Evolutionary conservation across 2,797 vertebrate species (phyloP).

Genomic region (Peromyscus attwateri): DNA sequence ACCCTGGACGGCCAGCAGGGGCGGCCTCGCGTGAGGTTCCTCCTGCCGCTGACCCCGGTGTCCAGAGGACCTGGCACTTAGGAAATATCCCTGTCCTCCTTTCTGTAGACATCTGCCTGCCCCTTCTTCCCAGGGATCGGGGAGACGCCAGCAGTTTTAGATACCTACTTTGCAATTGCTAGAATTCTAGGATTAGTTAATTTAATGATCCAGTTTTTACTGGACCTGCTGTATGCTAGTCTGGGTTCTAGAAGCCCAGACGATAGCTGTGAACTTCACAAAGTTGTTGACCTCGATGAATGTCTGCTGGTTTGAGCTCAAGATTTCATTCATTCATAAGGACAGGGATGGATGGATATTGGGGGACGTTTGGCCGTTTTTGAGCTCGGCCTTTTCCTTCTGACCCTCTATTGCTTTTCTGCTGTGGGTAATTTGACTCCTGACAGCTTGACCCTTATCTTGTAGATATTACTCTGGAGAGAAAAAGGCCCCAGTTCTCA

Average conservation of each 20-base stretch:
- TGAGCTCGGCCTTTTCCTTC: neutral
- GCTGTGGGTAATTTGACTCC: neutral
- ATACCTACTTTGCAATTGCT: neutral
- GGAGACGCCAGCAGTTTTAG: neutral
- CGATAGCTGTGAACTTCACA: neutral
- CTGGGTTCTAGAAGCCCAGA: neutral
- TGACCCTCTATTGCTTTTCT: constrained; percentile 19
- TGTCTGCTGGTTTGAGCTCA: neutral
- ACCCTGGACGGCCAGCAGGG: neutral
- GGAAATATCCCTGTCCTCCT: constrained; percentile 7
- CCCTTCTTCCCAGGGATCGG: neutral
- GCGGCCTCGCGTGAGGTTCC: neutral
- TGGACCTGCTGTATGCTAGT: neutral
- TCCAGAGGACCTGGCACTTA: neutral
- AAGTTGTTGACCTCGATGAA: neutral
- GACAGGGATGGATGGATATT: neutral
- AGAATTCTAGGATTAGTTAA: neutral
- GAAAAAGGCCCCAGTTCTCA: constrained; percentile 96
- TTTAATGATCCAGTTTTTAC: neutral
- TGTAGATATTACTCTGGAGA: constrained; percentile 98
- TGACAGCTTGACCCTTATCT: constrained; percentile 52
- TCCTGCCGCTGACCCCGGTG: neutral
- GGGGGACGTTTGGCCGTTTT: neutral
- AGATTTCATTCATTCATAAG: neutral
- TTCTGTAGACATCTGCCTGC: neutral